These are phyloP conservation scores for Parnassius glacialis DNA, from an alignment of 2,888 invertebrate genomes.

Conservation along the genomic window DNA sequence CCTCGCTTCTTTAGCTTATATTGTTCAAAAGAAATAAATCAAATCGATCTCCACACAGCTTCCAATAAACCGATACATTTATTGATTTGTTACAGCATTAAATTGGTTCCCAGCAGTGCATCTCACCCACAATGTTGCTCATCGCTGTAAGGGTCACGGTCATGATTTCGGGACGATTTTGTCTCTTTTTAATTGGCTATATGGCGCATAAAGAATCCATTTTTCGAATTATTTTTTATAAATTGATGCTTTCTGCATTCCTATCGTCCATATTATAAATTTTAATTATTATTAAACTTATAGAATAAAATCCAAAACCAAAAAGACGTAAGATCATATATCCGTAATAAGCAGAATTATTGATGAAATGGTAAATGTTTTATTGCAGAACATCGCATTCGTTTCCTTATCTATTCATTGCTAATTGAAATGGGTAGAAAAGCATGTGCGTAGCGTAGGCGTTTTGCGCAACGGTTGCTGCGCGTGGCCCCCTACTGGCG, in stretches of 20 bases:
- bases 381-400: constrained; percentile 40
- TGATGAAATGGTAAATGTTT: constrained; percentile 1
- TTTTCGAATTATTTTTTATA: background rate
- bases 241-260: too few species aligned
- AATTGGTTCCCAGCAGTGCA: constrained; percentile 78
- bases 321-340: too few species aligned
- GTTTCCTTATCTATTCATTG: constrained; percentile 63
- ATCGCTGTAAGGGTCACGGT: constrained; percentile 50
- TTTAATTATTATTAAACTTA: constrained; percentile 9
- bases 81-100: constrained; percentile 80
- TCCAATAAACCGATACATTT: constrained; percentile 80
- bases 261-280: too few species aligned
- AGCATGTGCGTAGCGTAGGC: constrained; percentile 64
- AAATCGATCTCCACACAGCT: constrained; percentile 77
- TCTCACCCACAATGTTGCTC: constrained; percentile 55
- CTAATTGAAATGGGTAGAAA: constrained; percentile 75
- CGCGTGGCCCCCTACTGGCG: constrained; percentile 62
- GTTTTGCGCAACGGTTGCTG: constrained; percentile 67
- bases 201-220: constrained; percentile 18
- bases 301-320: too few species aligned
- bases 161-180: constrained; percentile 42
- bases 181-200: constrained; percentile 22
- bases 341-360: too few species aligned
- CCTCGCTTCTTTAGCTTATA: constrained; percentile 61
- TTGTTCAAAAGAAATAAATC: constrained; percentile 73